Conservation (phyloP, 2,888 invertebrate genomes). For the Spicauda simplicius region DNA sequence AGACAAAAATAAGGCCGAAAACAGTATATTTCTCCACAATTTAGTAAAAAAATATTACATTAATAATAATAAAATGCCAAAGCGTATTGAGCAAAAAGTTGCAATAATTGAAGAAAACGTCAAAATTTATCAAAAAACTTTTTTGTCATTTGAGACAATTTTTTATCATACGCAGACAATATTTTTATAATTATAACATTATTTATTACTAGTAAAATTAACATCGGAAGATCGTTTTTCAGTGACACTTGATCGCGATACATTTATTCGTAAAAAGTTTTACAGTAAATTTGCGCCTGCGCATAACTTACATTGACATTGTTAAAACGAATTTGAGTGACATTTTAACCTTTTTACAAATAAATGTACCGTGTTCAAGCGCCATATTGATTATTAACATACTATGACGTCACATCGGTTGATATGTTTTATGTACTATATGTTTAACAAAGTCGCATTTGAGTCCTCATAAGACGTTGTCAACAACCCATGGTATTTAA, state of each 20-base stretch:
- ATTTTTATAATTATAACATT: conserved; percentile 47
- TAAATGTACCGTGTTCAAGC: conserved; percentile 9
- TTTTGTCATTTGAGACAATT: conserved; percentile 71
- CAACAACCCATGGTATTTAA: conserved; percentile 60
- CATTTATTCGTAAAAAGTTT: not conserved
- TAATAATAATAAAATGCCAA: conserved; percentile 46
- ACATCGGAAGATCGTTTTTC: conserved; percentile 71
- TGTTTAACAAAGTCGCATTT: conserved; percentile 61
- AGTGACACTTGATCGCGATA: not conserved
- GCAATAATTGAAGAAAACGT: conserved; percentile 66
- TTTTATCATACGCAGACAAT: conserved; percentile 63
- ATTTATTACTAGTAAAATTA: conserved; percentile 68
- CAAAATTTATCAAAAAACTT: conserved; percentile 53
- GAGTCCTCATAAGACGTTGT: conserved; percentile 68
- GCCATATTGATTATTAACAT: conserved; percentile 45
- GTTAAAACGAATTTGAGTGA: not conserved
- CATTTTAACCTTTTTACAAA: not conserved
- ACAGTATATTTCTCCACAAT: conserved; percentile 40
- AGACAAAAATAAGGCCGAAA: conserved; percentile 50
- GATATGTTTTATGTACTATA: conserved; percentile 83
- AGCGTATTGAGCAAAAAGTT: conserved; percentile 76
- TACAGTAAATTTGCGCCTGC: conserved; percentile 22
- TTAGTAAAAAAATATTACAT: conserved; percentile 39
- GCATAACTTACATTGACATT: conserved; percentile 2
- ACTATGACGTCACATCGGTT: conserved; percentile 55